Base-by-base conservation (phyloP, 1,140 invertebrate species). In the Caerostris darwini region DNA sequence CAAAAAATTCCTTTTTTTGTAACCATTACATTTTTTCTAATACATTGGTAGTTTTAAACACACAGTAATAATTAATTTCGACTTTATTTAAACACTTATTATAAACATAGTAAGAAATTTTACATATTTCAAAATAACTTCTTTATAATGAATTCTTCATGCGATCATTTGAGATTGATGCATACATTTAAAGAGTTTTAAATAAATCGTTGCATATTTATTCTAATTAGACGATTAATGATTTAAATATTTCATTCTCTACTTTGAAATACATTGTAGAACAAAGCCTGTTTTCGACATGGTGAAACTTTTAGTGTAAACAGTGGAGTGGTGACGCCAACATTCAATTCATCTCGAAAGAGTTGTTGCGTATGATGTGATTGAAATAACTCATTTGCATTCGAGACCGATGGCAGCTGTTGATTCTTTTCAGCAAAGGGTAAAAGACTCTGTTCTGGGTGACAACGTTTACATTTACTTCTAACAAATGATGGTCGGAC, bases 341-440 rank as follows among this genome's bases (percentile, higher is more conserved):
- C 67, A 69, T 69, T 69, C 17, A 19, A 69, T 69, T 69, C 67
- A 19, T 69, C 67, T 69, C 17, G 14, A 69, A 69, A 69, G 17
- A 17, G 17, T 64, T 64, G 61, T 17, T 64, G 17, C 61, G 7
- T 17, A 7, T 69, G 67, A 6, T 69, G 67, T 69, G 67, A 69
- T n/a, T 69, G 67, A 69, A 69, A 69, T 19, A 69, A 69, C 67
- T 69, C 7, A 69, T 69, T 69, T 69, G 17, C 67, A 69, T 69
- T 69, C 5, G 67, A 69, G 17, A 64, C 17, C 14, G 61, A 64
- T 14, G 61, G 61, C 61, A 64, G 61, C 61, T 64, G 61, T 64
- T 64, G 61, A 14, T 64, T n/a, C 67, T 19, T 69, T 69, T 69
- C 67, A 69, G 17, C n/a, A n/a, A 7, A n/a, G 19, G 67, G n/a